Percentiles rank a stretch among this genome's conserved stretches.
Conservation (phyloP, 2,113 vertebrate species). For the Entelurus aequoreus region DNA sequence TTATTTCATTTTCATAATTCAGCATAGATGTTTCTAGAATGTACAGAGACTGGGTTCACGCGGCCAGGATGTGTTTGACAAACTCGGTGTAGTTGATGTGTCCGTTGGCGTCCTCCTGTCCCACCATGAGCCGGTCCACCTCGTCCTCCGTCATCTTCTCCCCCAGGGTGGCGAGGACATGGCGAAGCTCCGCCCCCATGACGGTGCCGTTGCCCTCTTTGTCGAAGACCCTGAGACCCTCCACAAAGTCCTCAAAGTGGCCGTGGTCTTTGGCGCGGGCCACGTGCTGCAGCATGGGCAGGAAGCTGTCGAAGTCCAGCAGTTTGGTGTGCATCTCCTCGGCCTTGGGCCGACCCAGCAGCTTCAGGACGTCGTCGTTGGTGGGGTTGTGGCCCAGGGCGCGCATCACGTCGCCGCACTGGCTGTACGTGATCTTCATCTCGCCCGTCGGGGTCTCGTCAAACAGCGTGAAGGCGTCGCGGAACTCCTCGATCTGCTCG, state of each 20-base stretch:
- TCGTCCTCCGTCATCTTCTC: slow-evolving; percentile 73
- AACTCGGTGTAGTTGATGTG: slow-evolving; percentile 94
- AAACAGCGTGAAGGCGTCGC: slow-evolving; percentile 90
- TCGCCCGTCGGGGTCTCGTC: slow-evolving; percentile 81
- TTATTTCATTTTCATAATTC: too few species aligned
- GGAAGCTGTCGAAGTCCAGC: slow-evolving; percentile 91
- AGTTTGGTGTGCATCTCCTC: slow-evolving; percentile 85
- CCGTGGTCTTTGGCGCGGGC: slow-evolving; percentile 88
- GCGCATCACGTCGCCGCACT: slow-evolving; percentile 89
- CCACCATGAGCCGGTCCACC: slow-evolving; percentile 88
- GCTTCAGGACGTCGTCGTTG: slow-evolving; percentile 85
- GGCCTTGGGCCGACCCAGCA: slow-evolving; percentile 86
- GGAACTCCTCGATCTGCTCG: slow-evolving; percentile 89
- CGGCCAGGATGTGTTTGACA: slow-evolving; percentile 85
- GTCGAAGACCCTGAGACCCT: slow-evolving; percentile 82
- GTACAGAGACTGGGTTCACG: slow-evolving; percentile 16
- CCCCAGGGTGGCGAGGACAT: slow-evolving; percentile 73
- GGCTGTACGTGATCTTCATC: slow-evolving; percentile 87
- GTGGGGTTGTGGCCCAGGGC: slow-evolving; percentile 96
- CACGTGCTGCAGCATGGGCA: slow-evolving; percentile 93
- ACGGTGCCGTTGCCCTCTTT: slow-evolving; percentile 72
- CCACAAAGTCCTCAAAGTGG: slow-evolving; percentile 91
- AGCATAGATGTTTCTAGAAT: not conserved
- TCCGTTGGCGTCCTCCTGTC: slow-evolving; percentile 90
- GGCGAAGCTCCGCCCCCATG: slow-evolving; percentile 81